Evolutionary conservation across 2,113 vertebrate species (phyloP), one percentile per base, ranked within the genome.

Genomic region (Ceuthmochares aereus): DNA sequence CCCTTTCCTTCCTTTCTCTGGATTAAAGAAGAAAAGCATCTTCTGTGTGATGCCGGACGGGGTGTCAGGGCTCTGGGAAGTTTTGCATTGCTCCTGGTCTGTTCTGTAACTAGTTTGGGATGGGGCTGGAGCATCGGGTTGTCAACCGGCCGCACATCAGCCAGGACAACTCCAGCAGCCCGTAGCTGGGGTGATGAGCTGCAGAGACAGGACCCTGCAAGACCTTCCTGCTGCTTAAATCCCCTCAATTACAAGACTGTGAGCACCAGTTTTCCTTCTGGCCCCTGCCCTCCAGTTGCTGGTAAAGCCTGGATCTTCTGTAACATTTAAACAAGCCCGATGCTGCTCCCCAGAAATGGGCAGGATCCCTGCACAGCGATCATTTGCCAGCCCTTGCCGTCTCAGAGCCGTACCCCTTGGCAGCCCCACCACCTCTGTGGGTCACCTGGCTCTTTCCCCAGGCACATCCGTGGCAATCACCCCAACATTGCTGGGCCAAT

Each of bases 181-280:
- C 54, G 36, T 62, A 37, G 17, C 1, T 56, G 42, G 5, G n/a
- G 26, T 30, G 30, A 66, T 43, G 47, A 89, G 17, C 26, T 69
- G 36, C 42, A 52, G 52, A 60, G 26, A 59, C 0, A 1, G 17
- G 49, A 63, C 17, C 43, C 45, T 2, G n/a, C n/a, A 19, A 64
- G 15, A 69, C 73, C 29, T 77, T 87, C 45, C 73, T 49, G 19
- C 23, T 70, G 26, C 80, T 89, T 56, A 74, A 87, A 74, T 23
- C 66, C 3, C 4, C 14, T 2, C 12, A 0, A 0, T 49, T 70
- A 49, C 25, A 58, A 49, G 16, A n/a, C 60, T 40, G 21, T 1
- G 8, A 81, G 51, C 30, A 45, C 10, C 21, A 30, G 2, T 70
- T 84, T 81, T 30, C 64, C 30, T 89, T 84, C 42, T 84, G 52